Conservation (phyloP, 2,113 vertebrate genomes). For the Hippocampus abdominalis region DNA sequence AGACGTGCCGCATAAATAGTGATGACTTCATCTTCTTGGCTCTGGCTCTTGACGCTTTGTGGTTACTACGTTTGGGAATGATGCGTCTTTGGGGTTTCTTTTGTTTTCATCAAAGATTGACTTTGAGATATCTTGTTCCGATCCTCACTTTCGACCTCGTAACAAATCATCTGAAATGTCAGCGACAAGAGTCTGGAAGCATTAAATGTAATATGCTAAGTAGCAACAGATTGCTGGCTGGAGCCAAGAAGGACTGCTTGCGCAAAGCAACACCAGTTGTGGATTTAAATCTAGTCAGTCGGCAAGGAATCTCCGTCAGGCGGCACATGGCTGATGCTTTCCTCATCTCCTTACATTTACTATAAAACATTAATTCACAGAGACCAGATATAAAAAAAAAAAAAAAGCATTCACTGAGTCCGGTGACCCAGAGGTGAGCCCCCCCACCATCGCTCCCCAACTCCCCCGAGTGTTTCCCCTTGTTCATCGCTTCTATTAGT, state of each 20-base stretch:
- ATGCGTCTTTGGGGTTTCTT: neutral
- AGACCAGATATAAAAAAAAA: neutral
- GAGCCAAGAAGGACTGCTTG: slow-evolving; percentile 21
- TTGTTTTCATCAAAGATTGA: neutral
- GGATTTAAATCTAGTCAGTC: neutral
- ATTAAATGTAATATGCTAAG: slow-evolving; percentile 45
- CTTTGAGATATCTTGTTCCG: neutral
- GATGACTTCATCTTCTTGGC: too few species aligned
- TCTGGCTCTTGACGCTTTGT: too few species aligned
- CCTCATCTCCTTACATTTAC: neutral
- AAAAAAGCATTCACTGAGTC: neutral
- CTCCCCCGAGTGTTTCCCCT: slow-evolving; percentile 44
- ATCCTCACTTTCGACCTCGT: neutral
- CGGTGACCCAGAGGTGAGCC: slow-evolving; percentile 41
- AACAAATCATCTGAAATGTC: slow-evolving; percentile 38
- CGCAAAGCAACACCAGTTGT: slow-evolving; percentile 20
- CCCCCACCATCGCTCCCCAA: slow-evolving; percentile 8
- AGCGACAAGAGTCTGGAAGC: slow-evolving; percentile 15
- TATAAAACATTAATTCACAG: neutral
- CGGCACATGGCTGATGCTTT: too few species aligned
- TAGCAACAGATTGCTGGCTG: slow-evolving; percentile 51
- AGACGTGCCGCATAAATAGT: too few species aligned
- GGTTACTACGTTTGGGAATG: too few species aligned
- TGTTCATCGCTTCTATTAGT: slow-evolving; percentile 62
- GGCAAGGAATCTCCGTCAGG: neutral